These are phyloP conservation scores for Harpegnathos saltator DNA, from an alignment of 1,140 invertebrate genomes.

Conservation along the genomic window DNA sequence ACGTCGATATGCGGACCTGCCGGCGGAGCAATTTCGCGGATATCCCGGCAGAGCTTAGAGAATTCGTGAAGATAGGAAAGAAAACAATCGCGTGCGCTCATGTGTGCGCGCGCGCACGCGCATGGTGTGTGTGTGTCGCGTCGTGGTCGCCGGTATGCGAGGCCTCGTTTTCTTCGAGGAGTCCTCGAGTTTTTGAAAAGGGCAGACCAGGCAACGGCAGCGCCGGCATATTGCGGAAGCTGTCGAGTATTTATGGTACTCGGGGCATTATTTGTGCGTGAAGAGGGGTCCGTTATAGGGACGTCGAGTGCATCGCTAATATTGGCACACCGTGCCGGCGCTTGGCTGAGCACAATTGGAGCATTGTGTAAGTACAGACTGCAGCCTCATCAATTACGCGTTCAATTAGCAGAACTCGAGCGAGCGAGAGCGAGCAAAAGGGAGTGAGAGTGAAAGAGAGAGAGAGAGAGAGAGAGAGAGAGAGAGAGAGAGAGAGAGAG, in stretches of 20 bases:
- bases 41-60: constrained; percentile 26
- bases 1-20: background rate
- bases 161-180: constrained; percentile 42
- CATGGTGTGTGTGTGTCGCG: background rate
- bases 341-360: constrained; percentile 81
- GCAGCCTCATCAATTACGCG: constrained; percentile 81
- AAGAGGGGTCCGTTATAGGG: constrained; percentile 76
- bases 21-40: constrained; percentile 12
- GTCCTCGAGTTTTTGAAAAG: constrained; percentile 62
- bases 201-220: constrained; percentile 10
- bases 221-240: constrained; percentile 78
- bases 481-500: background rate
- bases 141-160: background rate
- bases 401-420: constrained; percentile 78
- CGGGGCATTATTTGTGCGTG: constrained; percentile 79
- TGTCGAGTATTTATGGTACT: constrained; percentile 81
- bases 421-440: constrained; percentile 9
- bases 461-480: background rate
- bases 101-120: too few species aligned
- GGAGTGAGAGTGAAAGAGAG: background rate
- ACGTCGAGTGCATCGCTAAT: constrained; percentile 82
- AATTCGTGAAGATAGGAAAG: background rate
- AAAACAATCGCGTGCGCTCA: constrained; percentile 15
- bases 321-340: constrained; percentile 78
- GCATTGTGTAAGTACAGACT: constrained; percentile 82